Percentiles rank a stretch among this genome's conserved stretches.
Conservation (phyloP, 2,113 vertebrate species). For the Odontophorus gujanensis region DNA sequence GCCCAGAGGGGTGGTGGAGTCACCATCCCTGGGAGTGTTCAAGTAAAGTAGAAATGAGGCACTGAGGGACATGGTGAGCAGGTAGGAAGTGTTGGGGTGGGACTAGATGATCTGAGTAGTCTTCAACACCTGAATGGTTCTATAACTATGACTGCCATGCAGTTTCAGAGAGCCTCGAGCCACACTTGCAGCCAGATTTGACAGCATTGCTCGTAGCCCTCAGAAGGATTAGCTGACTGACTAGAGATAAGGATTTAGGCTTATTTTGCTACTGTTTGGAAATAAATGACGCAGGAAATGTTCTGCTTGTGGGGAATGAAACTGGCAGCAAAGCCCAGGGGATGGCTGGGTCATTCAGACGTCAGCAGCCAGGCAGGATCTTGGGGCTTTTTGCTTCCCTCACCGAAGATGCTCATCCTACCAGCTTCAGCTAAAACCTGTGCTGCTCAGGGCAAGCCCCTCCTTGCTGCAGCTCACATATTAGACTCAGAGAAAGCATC, state of each 20-base stretch:
- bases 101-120: too few relatives aligned
- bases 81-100: too few relatives aligned
- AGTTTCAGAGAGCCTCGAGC: background rate
- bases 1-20: background rate
- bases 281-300: conserved; percentile 45
- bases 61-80: too few relatives aligned
- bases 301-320: conserved; percentile 34
- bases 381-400: background rate
- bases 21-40: background rate
- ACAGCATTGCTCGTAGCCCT: background rate
- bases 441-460: background rate
- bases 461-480: background rate
- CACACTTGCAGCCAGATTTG: background rate
- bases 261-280: conserved; percentile 21
- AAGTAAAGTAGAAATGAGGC: background rate
- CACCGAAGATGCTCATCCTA: background rate
- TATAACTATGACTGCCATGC: background rate
- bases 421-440: background rate
- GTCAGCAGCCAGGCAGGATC: background rate
- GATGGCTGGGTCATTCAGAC: background rate
- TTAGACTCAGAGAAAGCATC: background rate
- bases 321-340: background rate
- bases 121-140: too few relatives aligned
- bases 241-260: conserved; percentile 26
- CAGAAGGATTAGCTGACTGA: conserved; percentile 1